Evolutionary conservation across 2,797 vertebrate species (phyloP).

Genomic region (Mus caroli): DNA sequence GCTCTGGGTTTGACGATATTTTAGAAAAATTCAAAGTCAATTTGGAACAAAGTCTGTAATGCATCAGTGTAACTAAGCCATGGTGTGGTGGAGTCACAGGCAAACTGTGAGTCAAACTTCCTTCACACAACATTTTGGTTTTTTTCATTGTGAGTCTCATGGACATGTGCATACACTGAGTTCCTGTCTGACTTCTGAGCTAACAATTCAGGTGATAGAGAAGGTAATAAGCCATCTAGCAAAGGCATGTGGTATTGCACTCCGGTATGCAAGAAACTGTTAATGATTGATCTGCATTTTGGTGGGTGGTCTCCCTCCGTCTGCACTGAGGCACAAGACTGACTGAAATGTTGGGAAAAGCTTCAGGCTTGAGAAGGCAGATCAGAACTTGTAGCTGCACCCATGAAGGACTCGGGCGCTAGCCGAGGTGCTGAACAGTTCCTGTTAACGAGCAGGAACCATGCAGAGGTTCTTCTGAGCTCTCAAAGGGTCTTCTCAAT

Average conservation of each 20-base stretch:
- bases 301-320: neutral
- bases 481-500: neutral
- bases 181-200: neutral
- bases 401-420: neutral
- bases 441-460: accelerated
- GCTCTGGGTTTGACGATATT: neutral
- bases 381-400: too few species aligned
- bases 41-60: neutral
- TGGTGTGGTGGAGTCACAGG: neutral
- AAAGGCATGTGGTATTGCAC: neutral
- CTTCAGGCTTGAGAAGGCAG: too few species aligned
- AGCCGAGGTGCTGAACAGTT: slow-evolving; percentile 76
- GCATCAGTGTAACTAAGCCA: neutral
- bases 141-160: neutral
- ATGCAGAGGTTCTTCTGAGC: accelerated
- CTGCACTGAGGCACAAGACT: accelerated
- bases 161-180: neutral
- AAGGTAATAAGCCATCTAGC: neutral
- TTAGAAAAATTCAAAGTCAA: neutral
- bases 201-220: neutral
- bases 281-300: neutral
- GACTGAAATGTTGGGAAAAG: neutral
- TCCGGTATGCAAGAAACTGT: neutral
- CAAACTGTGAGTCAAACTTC: neutral
- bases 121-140: neutral